Evolutionary conservation across 2,888 invertebrate genomes (phyloP), one percentile per base, ranked within the genome.

Genomic region (Drymonia ruficornis): DNA sequence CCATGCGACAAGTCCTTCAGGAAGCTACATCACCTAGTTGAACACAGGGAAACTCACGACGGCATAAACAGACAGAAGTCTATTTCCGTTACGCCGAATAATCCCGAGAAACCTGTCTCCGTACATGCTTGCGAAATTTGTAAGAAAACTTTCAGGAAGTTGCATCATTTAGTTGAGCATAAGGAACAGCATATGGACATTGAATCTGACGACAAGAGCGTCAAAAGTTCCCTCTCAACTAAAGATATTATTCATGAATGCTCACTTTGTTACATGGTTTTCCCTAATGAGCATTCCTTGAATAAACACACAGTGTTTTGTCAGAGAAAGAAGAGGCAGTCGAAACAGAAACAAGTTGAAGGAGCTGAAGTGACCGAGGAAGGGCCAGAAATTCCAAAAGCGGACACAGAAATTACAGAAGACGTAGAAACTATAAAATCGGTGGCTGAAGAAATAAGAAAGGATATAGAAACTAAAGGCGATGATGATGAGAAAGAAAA

Each of bases 171-270:
- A 45, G 84, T 88, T 34, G 93, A 93, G 63, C 93, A 93, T 55
- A 91, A 90, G 66, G 92, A 93, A 55, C 87, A 87, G 72, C 93
- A 92, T 64, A 61, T 80, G 1, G 91, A 92, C 50, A 84, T 86
- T 0, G 91, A 91, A 61, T 87, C 89, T 0, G 91, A 91, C 54
- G 90, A 90, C 53, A 91, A 89, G 67, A 89, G 88, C 67, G 84
- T 86, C 1, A 86, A 90, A 55, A 90, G 89, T 66, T 79, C 86
- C 0, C 66, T 91, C 29, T 90, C 91, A 1, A 88, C 93, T 13
- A 91, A 81, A 73, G 93, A 93, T 55, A 93, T 93, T 49, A 93
- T 93, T 68, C 93, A 93, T 49, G 93, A 93, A 72, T 93, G 93
- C 68, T 84, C 92, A 36, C 81, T 91, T 15, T 93, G 93, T 65